Evolutionary conservation across 1,140 invertebrate genomes (phyloP).

Genomic region (Callitettix versicolor): DNA sequence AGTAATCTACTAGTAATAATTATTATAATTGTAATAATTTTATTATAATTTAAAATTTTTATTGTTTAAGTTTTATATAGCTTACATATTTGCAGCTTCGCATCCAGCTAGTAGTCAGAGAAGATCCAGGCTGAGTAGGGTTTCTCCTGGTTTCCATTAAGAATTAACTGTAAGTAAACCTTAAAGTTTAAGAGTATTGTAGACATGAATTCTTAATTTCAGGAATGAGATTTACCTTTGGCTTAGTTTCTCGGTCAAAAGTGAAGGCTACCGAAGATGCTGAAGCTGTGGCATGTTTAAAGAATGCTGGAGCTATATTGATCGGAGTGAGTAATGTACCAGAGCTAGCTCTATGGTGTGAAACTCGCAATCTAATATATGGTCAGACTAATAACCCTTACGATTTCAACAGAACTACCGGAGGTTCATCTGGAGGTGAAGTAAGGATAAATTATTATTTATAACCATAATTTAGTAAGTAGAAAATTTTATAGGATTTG

Average conservation of each 20-base stretch:
- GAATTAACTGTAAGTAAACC: no score
- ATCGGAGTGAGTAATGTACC: conserved; percentile 88
- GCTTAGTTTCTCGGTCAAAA: conserved; percentile 42
- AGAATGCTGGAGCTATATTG: conserved; percentile 75
- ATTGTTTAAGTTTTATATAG: no score
- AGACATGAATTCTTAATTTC: conserved; percentile 13
- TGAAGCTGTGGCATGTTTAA: conserved; percentile 58
- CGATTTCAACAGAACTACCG: conserved; percentile 64
- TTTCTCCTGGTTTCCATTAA: no score
- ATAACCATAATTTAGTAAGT: not conserved
- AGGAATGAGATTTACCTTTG: conserved; percentile 56
- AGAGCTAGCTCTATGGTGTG: conserved; percentile 77
- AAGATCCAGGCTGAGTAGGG: no score
- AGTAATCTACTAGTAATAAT: no score
- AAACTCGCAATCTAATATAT: conserved; percentile 81
- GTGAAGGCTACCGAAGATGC: conserved; percentile 58
- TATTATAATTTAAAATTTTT: no score
- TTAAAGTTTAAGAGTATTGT: no score
- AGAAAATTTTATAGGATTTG: not conserved
- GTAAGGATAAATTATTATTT: conserved; percentile 17
- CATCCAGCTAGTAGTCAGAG: no score
- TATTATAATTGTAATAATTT: no score
- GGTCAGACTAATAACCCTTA: conserved; percentile 92
- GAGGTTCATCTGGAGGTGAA: conserved; percentile 79
- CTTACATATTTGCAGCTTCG: no score